Evolutionary conservation across 2,797 vertebrate genomes (phyloP), one percentile per base, ranked within the genome.

Genomic region (Acestrorhynchus altus): DNA sequence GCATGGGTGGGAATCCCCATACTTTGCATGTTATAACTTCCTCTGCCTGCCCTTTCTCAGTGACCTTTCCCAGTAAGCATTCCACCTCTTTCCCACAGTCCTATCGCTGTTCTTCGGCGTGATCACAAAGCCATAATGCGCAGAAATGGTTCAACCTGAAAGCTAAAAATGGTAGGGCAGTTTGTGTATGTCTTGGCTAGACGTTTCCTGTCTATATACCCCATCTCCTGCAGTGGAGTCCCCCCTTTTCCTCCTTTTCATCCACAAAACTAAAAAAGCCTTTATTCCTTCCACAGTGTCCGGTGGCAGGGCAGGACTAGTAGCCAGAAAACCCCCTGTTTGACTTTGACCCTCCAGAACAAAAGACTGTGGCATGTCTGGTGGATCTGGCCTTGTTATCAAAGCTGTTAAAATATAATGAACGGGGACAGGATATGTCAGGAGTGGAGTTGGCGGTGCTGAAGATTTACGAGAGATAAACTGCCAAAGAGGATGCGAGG

Each of bases 31-130:
- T 31, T 28, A 28, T 2, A 47, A 77, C 60, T 82, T 54, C 74
- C n/a, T 66, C 60, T 61, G 13, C 12, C 65, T 59, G 61, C 56
- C 51, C 60, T 72, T 78, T 73, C 77, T 20, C 20, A 42, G 4
- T 82, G 77, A 80, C 77, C 74, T 82, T 83, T 81, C 72, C 72
- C 78, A 76, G 57, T 28, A 40, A 67, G 80, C 73, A 72, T 35
- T 28, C 61, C 60, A 59, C 54, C 69, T 66, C 57, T 70, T 51
- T 72, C 69, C 77, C 77, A 68, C 44, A 61, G 71, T 7, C 67
- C 8, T 28, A 12, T 52, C 11, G 18, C 0, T 11, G 26, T 67
- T 70, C 79, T 26, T 35, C 4, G 3, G 54, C 20, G 31, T 40
- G 20, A 47, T 26, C 69, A 72, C 40, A 72, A 22, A 64, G 60